Base-by-base conservation (phyloP, 2,888 invertebrate species). In the Stenolophus ochropezus region DNA sequence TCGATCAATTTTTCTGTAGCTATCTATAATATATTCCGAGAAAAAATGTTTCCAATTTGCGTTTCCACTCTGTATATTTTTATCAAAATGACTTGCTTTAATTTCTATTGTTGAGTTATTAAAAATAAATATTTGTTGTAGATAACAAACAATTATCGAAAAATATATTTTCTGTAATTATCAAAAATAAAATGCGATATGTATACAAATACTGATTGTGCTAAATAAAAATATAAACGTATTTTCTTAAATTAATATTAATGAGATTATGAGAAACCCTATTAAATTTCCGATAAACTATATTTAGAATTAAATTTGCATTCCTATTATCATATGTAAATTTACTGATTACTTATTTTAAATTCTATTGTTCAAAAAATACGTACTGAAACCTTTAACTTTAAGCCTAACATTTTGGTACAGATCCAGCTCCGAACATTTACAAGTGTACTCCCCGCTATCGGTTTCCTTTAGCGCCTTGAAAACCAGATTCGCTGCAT, bases 381-480 rank as follows among this genome's bases (percentile, higher is more conserved):
- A 81, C 81, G 47, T 81, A 81, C 81, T 81, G 18, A 61, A 81
- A 5, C 61, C 81, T 75, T 81, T 81, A 25, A 81, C 81, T 65
- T 81, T 81, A 51, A 81, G 75, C 18, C 81, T 47, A 49, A 81
- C 65, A 81, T 81, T 33, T 75, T 81, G 58, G 11, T 75, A 74
- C 21, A 81, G 61, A 18, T 81, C 51, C 27, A 81, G 23, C 47
- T 81, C 81, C 3, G 51, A 61, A 47, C 81, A 81, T 75, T 81
- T 84, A 76, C 87, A 87, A 20, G 83, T 85, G 74, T 87, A 87
- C 83, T 86, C 85, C 0, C 86, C 87, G 6, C 84, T 84, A 69
- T 87, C 85, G 56, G 83, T 83, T 51, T 86, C 86, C 33, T 85
- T 82, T 21, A 87, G 82, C 53, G 83, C 84, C 56, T 86, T 85